Percentiles rank a stretch among this genome's conserved stretches.
Conservation (phyloP, 2,888 invertebrate species). For the Drosophila ezoana region DNA sequence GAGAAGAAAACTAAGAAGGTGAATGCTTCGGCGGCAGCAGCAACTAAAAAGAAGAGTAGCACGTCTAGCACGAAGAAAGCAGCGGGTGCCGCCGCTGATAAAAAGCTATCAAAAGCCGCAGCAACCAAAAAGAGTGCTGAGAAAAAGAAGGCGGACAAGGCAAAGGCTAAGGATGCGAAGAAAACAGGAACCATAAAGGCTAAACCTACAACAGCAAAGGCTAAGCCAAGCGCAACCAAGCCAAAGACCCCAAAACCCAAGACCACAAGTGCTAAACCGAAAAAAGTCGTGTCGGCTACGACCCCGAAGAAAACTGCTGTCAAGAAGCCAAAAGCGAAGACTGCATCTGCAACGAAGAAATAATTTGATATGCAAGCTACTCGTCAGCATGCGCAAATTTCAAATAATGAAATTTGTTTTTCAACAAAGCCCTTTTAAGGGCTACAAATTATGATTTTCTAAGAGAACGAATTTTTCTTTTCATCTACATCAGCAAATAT, state of each 20-base stretch:
- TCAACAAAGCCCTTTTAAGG: too few relatives aligned
- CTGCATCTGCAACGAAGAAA: conserved; percentile 39
- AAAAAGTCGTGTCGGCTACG: conserved; percentile 34
- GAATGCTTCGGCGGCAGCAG: conserved; percentile 9
- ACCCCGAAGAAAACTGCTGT: conserved; percentile 38
- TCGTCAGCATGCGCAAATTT: not conserved
- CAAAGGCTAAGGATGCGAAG: conserved; percentile 49
- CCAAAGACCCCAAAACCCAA: conserved; percentile 42
- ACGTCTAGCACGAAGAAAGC: conserved; percentile 24
- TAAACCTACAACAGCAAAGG: conserved; percentile 39
- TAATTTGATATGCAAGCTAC: conserved; percentile 10
- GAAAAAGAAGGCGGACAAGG: conserved; percentile 45
- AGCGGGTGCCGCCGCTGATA: conserved; percentile 27
- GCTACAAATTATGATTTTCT: too few relatives aligned
- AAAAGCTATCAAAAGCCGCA: conserved; percentile 38
- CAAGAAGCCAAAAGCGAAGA: conserved; percentile 50
- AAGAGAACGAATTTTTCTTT: too few relatives aligned
- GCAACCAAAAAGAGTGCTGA: conserved; percentile 46
- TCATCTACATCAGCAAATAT: too few relatives aligned
- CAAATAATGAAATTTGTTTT: too few relatives aligned
- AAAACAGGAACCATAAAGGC: conserved; percentile 48
- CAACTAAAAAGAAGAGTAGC: conserved; percentile 22
- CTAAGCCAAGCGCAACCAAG: conserved; percentile 31
- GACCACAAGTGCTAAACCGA: conserved; percentile 32
- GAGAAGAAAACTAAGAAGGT: conserved; percentile 45